A percentile compares a stretch with the other conserved stretches of the same genome.
phyloP scores from a whole-genome alignment of 2,888 invertebrate species.

The Oligia latruncula region DNA sequence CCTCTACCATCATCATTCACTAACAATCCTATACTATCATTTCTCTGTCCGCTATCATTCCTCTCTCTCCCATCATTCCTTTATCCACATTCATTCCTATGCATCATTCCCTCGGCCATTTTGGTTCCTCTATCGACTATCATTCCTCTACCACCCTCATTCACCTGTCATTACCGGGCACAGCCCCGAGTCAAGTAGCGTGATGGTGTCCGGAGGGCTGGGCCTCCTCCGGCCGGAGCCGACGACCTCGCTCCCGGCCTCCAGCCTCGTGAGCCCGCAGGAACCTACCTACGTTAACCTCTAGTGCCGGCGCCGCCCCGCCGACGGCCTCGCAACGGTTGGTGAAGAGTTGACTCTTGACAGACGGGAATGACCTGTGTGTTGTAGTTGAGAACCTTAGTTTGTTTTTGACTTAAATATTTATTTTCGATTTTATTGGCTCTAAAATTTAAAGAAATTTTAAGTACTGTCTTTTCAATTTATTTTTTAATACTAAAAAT shows the following conservation, averaged over 20 bases:
- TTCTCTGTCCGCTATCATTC: neutral
- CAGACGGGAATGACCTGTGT: conserved; percentile 65
- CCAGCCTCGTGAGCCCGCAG: conserved; percentile 91
- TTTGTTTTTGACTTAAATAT: conserved; percentile 45
- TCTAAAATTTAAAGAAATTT: conserved; percentile 30
- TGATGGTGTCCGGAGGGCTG: conserved; percentile 87
- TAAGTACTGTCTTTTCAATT: conserved; percentile 23
- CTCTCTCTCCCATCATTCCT: neutral
- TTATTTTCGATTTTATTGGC: conserved; percentile 33
- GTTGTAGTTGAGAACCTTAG: conserved; percentile 58
- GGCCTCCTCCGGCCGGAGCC: conserved; percentile 90
- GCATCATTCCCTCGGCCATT: neutral
- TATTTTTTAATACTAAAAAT: conserved; percentile 7
- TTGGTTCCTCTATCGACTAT: neutral
- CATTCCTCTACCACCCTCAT: neutral
- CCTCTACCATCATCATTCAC: neutral
- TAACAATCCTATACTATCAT: neutral
- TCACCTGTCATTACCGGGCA: conserved; percentile 43
- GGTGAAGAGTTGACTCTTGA: conserved; percentile 71
- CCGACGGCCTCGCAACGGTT: conserved; percentile 83
- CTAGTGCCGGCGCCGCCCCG: conserved; percentile 92
- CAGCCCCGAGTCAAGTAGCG: conserved; percentile 91
- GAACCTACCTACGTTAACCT: conserved; percentile 98
- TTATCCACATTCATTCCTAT: neutral
- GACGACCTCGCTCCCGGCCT: conserved; percentile 86